Evolutionary conservation across 2,797 vertebrate species (phyloP).

Genomic region (Halcyon smyrnensis): DNA sequence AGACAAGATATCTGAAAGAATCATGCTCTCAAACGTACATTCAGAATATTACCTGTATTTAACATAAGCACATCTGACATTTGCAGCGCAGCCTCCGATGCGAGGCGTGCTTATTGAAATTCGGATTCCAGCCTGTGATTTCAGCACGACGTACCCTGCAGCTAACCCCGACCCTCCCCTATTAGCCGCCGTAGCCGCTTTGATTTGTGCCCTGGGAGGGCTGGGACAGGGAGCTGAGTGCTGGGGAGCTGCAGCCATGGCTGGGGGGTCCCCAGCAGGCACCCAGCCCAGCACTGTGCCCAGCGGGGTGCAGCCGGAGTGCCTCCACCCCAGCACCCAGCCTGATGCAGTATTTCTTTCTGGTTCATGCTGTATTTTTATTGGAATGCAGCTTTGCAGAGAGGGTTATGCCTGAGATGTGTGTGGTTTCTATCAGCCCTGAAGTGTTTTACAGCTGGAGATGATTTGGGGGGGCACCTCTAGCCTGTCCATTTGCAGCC

Average conservation of each 20-base stretch:
- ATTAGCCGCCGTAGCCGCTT: not conserved
- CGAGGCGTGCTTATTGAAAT: not conserved
- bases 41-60: constrained; percentile 25
- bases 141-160: not conserved
- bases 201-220: constrained; percentile 4
- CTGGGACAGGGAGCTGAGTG: not conserved
- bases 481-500: constrained; percentile 17
- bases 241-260: not conserved
- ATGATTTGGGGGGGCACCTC: constrained; percentile 10
- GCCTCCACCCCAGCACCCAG: not conserved
- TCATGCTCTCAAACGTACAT: not conserved
- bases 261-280: not conserved
- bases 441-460: constrained; percentile 54
- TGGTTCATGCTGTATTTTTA: not conserved
- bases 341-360: not conserved
- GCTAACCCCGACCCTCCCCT: constrained; percentile 25
- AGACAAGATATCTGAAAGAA: constrained; percentile 29
- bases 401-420: constrained; percentile 24
- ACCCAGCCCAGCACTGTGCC: not conserved
- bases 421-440: constrained; percentile 64
- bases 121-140: not conserved
- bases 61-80: constrained; percentile 51
- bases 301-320: not conserved
- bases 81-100: not conserved
- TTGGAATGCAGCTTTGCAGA: constrained; percentile 55